A percentile compares a stretch with the other conserved stretches of the same genome.
Evolutionary conservation across 2,113 vertebrate species (phyloP).

Genomic region (Panthera uncia): DNA sequence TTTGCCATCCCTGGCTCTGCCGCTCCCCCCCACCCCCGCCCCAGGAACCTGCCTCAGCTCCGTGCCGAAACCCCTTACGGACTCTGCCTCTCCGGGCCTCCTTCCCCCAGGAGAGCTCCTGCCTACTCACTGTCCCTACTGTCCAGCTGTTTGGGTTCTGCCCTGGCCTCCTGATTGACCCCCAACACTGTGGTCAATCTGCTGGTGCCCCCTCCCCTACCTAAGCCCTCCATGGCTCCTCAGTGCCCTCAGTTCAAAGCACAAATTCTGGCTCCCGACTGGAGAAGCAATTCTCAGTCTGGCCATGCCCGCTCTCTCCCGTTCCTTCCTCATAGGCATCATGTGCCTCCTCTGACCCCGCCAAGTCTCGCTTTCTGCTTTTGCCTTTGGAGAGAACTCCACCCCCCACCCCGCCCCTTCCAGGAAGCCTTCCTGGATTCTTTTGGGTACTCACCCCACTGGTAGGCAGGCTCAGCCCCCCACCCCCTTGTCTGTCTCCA

Average conservation of each 20-base stretch:
- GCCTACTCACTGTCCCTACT: not conserved
- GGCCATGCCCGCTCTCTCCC: not conserved
- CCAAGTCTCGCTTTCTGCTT: not conserved
- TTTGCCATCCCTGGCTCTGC: not conserved
- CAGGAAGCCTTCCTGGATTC: constrained; percentile 2
- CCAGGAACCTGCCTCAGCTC: not conserved
- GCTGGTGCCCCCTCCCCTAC: not conserved
- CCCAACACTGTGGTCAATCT: not conserved
- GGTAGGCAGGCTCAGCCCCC: not conserved
- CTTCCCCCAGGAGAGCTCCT: not conserved
- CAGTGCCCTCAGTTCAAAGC: not conserved
- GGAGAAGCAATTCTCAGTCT: not conserved
- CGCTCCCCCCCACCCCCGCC: not conserved
- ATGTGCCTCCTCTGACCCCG: not conserved
- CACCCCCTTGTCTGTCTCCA: not conserved
- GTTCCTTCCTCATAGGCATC: not conserved
- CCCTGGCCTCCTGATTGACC: not conserved
- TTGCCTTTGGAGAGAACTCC: not conserved
- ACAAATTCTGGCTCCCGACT: not conserved
- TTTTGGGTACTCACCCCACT: not conserved
- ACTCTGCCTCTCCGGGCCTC: not conserved
- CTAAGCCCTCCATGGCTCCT: not conserved
- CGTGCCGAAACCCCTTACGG: not conserved
- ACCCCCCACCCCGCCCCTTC: not conserved
- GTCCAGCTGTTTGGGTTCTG: not conserved